Conservation (phyloP, 2,113 vertebrate genomes). For the Chauna torquata region DNA sequence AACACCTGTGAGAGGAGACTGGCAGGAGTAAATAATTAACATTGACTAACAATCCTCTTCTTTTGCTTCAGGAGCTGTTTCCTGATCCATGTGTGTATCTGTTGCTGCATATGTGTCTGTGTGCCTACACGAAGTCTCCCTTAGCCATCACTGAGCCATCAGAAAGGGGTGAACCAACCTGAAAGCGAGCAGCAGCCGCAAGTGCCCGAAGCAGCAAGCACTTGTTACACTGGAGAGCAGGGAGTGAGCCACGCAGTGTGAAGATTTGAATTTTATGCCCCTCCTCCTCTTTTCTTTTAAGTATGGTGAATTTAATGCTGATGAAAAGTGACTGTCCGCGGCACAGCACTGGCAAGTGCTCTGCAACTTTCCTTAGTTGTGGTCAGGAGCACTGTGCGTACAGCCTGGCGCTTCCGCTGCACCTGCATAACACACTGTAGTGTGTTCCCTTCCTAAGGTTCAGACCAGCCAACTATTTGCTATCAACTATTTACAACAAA, state of each 20-base stretch:
- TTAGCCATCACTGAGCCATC: rapidly evolving
- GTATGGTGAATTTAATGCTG: background rate
- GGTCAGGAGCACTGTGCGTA: background rate
- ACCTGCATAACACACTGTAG: background rate
- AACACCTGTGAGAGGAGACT: background rate
- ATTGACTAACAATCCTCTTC: background rate
- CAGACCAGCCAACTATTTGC: background rate
- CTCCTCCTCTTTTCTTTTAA: background rate
- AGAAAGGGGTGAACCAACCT: background rate
- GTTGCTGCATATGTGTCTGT: background rate
- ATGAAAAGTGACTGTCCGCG: background rate
- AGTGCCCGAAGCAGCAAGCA: background rate
- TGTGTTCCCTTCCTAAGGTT: background rate
- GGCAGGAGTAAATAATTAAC: constrained; percentile 41
- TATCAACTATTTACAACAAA: background rate
- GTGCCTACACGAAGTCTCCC: background rate
- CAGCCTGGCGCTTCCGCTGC: rapidly evolving
- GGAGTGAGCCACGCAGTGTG: background rate
- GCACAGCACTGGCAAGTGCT: background rate
- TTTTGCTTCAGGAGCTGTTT: background rate
- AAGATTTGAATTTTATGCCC: background rate
- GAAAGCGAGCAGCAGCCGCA: background rate
- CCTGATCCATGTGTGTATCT: background rate
- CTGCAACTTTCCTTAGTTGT: rapidly evolving
- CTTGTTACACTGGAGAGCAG: rapidly evolving